Base-by-base conservation (phyloP, 92 coral and sea anemone species). In the Bergia sp. region DNA sequence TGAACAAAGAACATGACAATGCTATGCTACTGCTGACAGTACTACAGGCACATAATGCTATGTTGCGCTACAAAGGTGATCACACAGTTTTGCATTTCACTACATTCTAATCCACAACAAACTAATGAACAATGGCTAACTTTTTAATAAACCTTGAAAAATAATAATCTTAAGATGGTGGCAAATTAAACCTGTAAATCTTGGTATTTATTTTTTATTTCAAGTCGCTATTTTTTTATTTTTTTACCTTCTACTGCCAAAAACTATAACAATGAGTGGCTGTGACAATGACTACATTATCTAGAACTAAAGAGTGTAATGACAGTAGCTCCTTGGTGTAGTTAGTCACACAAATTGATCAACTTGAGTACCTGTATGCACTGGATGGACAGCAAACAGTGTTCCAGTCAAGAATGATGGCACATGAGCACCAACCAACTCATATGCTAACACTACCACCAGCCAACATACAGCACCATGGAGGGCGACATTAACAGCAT, bases 351-450 rank as follows among this genome's bases (percentile, higher is more conserved):
- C 76, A 79, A 37, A 86, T 6, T 16, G 75, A 72, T 29, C 5
- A 18, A 55, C 65, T 77, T 65, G n/a, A 37, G 64, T 90, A 95
- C 99, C 99, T 85, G 99, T 94, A 80, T 97, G 99, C 41, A 97
- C 91, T 16, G 99, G 97, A 88, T 97, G 99, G 29, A 94, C 96
- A 29, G 99, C 98, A 92, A 97, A 97, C 87, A 97, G 73, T 43
- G 91, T 89, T 74, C 99, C 99, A 23, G 94, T 93, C 77, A 97
- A 88, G 67, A 90, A 82, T 58, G 93, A 85, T 57, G 96, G 90
- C 73, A 92, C 85, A 85, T 96, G 98, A 0, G 93, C 91, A 75
- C 91, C 88, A 61, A 94, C 81, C 82, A 97, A 71, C 3, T 89
- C 77, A 81, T 95, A 87, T 42, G 98, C 87, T 61, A 94, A 79